Conservation (phyloP, 1,140 invertebrate species). For the Frieseomelitta varia region DNA sequence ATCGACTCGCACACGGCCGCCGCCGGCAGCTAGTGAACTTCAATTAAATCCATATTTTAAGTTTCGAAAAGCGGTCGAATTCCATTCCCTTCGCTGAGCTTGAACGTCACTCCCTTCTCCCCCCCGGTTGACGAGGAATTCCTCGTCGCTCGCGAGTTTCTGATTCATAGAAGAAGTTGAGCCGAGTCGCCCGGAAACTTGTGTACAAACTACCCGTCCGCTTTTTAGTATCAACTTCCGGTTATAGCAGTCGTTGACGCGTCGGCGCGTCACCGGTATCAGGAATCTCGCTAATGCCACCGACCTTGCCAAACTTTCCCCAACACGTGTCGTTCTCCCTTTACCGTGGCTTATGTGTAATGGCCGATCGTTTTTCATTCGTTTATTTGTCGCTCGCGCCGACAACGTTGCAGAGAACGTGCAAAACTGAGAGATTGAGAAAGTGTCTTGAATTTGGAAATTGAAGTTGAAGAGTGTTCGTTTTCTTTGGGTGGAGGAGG, state of each 20-base stretch:
- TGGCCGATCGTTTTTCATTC: neutral
- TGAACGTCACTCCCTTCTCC: slow-evolving; percentile 13
- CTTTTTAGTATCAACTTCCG: slow-evolving; percentile 27
- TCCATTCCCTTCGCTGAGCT: slow-evolving; percentile 19
- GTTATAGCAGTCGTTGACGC: neutral
- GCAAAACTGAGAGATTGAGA: too few relatives aligned
- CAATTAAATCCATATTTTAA: slow-evolving; percentile 35
- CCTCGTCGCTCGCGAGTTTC: neutral
- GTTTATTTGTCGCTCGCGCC: neutral
- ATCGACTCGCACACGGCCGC: neutral
- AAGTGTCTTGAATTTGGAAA: neutral
- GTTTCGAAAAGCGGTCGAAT: neutral
- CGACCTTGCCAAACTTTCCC: slow-evolving; percentile 20
- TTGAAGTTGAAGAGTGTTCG: too few relatives aligned
- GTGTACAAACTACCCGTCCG: slow-evolving; percentile 20
- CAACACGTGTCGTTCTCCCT: neutral
- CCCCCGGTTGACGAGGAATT: neutral
- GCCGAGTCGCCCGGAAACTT: slow-evolving; percentile 19
- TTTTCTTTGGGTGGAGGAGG: too few relatives aligned
- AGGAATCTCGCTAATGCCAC: slow-evolving; percentile 23
- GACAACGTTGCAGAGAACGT: too few relatives aligned
- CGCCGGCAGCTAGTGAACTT: neutral
- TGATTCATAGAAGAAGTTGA: slow-evolving; percentile 34
- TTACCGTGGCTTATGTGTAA: neutral
- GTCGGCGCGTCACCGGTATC: neutral